A percentile compares a stretch with the other conserved stretches of the same genome.
Evolutionary conservation across 2,797 vertebrate species (phyloP).

Genomic region (Danio albolineatus): DNA sequence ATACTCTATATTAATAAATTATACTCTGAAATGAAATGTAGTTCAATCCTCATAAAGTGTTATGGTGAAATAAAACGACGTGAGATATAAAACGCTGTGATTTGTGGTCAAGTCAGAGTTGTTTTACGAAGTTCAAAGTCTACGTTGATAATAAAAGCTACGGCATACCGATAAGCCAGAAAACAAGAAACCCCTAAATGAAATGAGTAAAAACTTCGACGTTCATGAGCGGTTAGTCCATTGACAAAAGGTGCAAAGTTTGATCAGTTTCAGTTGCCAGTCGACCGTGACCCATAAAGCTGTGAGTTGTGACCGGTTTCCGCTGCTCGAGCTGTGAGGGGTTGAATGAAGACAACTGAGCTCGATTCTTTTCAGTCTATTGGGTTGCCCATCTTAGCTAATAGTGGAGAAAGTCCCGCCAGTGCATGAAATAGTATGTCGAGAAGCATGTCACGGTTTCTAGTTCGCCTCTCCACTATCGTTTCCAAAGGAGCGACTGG

Average conservation of each 20-base stretch:
- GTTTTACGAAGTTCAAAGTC: constrained; percentile 33
- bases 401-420: constrained; percentile 13
- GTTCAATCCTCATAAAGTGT: neutral
- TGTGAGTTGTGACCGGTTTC: constrained; percentile 38
- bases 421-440: neutral
- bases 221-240: neutral
- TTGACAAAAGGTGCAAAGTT: constrained; percentile 30
- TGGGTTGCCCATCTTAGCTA: constrained; percentile 7
- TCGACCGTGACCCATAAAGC: constrained; percentile 64
- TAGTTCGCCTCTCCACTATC: constrained; percentile 63
- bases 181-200: neutral
- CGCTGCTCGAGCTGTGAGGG: constrained; percentile 34
- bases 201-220: neutral
- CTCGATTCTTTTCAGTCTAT: constrained; percentile 15
- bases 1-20: neutral
- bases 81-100: neutral
- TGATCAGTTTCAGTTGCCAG: constrained; percentile 2
- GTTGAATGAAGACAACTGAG: constrained; percentile 29
- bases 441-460: constrained; percentile 75
- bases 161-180: neutral
- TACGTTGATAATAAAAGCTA: neutral
- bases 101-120: neutral
- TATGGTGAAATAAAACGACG: neutral
- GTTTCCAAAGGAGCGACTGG: constrained; percentile 55
- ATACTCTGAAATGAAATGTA: neutral